phyloP scores from a whole-genome alignment of 2,888 invertebrate genomes.

The Drosophila demipolita region DNA sequence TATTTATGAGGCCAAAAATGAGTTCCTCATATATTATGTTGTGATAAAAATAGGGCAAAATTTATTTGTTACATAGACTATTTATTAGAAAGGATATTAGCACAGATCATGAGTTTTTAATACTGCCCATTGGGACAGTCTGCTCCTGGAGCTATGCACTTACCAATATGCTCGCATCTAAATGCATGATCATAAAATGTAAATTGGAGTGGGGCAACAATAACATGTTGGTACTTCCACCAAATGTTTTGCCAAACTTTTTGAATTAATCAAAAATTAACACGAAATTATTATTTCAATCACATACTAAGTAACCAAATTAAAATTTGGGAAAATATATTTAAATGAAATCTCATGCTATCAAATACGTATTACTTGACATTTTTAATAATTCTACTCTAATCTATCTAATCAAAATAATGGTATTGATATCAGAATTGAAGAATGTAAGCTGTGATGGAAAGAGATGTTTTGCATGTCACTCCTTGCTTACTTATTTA shows the following conservation, averaged over 20 bases:
- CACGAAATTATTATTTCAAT: too few relatives aligned
- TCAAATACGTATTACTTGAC: background rate
- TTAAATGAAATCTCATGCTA: too few relatives aligned
- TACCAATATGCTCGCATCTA: background rate
- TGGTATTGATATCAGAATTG: background rate
- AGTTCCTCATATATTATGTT: background rate
- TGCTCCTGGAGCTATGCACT: slow-evolving; percentile 9
- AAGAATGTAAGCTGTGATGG: background rate
- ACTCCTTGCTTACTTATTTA: background rate
- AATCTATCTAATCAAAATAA: background rate
- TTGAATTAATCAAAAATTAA: too few relatives aligned
- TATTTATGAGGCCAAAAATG: background rate
- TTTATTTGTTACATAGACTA: too few relatives aligned
- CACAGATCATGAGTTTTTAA: background rate
- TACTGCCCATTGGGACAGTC: background rate
- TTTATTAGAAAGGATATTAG: too few relatives aligned
- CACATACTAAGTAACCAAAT: too few relatives aligned
- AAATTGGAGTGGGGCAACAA: background rate
- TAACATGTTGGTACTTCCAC: too few relatives aligned
- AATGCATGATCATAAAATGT: background rate
- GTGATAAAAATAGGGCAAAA: background rate
- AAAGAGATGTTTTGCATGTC: background rate
- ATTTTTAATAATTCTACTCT: background rate
- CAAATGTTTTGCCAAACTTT: too few relatives aligned
- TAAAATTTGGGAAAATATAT: too few relatives aligned